phyloP scores from a whole-genome alignment of 2,888 invertebrate species.

The Belgica antarctica region DNA sequence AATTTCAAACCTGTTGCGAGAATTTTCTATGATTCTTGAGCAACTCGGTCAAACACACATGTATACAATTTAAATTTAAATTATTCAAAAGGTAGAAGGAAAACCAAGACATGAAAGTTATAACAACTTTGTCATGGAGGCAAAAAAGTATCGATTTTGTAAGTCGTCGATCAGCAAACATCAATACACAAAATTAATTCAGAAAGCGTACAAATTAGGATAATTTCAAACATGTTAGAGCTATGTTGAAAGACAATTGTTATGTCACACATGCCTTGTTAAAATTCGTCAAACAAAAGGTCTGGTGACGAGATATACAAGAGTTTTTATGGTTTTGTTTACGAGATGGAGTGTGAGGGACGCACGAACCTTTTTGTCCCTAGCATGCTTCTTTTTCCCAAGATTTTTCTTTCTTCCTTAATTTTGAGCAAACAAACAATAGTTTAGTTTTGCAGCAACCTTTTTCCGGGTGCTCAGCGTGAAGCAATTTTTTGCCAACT shows the following conservation, averaged over 20 bases:
- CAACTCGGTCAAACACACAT: no score
- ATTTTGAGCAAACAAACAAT: slow-evolving; percentile 24
- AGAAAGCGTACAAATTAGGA: slow-evolving; percentile 17
- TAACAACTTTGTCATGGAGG: not conserved
- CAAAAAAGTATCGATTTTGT: not conserved
- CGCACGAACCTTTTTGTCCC: slow-evolving; percentile 21
- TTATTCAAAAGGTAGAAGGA: not conserved
- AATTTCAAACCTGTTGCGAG: slow-evolving; percentile 17
- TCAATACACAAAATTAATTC: slow-evolving; percentile 1
- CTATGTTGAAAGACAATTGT: slow-evolving; percentile 3
- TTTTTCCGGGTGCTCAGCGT: not conserved
- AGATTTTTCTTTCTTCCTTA: not conserved
- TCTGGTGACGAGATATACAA: not conserved
- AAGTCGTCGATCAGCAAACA: not conserved
- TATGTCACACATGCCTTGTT: slow-evolving; percentile 31
- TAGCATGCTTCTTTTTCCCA: not conserved
- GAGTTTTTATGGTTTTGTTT: slow-evolving; percentile 18
- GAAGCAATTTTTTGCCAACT: not conserved
- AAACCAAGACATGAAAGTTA: not conserved
- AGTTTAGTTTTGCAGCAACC: slow-evolving; percentile 6
- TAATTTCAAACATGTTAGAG: not conserved
- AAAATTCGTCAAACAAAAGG: slow-evolving; percentile 22
- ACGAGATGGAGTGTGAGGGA: slow-evolving; percentile 13
- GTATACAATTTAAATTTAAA: slow-evolving; percentile 21
- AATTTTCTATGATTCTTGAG: not conserved